Evolutionary conservation across 2,888 invertebrate species (phyloP), one percentile per base, ranked within the genome.

Genomic region (Abrostola tripartita): DNA sequence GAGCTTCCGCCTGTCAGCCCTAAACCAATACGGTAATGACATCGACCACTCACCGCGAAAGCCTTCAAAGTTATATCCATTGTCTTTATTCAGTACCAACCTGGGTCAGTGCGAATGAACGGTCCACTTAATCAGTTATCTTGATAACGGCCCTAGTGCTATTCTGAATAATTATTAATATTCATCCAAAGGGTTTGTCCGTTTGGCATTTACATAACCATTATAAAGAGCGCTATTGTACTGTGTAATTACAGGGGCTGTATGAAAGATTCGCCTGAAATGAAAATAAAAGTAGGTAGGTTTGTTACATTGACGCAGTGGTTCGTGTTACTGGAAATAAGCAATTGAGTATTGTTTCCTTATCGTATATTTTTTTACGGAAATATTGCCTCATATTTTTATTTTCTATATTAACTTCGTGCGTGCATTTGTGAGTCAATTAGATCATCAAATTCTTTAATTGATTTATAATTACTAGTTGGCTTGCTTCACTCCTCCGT

Each of bases 11-110:
- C 78, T 83, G 84, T 81, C 86, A 85, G 78, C 73, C 88, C 89
- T 88, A 87, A 88, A 85, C 85, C 83, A 88, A 89, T 88, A 90
- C 82, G 81, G 83, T 88, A 88, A 89, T 88, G 85, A 88, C 82
- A 81, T 82, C 79, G 81, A 78, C 84, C 85, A 85, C 85, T 87
- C 85, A 81, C 84, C 76, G 73, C 78, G 71, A 76, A 83, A 81
- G 81, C 81, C 81, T 85, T 81, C 76, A 79, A 82, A 81, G 77
- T 81, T 83, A 79, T 81, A 83, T 80, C 76, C 69, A 84, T 81
- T 81, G 79, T 77, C 79, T 79, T 79, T 81, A 82, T 83, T 83
- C 78, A 84, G 79, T 76, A 78, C 71, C 60, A 71, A 65, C 70
- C 70, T 77, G 70, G 72, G 75, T 78, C 77, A 76, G 72, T 76